Evolutionary conservation across 1,140 invertebrate species (phyloP), one percentile per base, ranked within the genome.

Genomic region (Zophobas morio): DNA sequence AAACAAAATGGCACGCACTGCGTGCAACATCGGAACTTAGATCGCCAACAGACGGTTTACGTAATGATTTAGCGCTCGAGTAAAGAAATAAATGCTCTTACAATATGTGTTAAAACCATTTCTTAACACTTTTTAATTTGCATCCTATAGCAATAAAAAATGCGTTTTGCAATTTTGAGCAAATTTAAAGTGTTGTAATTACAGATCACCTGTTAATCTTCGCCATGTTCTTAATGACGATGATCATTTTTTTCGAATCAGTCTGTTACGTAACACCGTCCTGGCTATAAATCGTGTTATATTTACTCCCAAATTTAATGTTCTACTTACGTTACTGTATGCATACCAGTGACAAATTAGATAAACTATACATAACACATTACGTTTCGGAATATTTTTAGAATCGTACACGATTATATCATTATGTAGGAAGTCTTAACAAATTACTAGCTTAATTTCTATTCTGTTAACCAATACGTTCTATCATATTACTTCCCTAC

Each of bases 361-460:
- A 36, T 66, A 66, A 42, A 66, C n/a, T 51, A 20, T 6, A 20
- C 39, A 66, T 42, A 66, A 20, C 42, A 66, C 39, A 42, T 42
- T 8, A 63, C 57, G 36, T 63, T 20, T 36, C 4, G 57, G 2
- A 8, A 33, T n/a, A 66, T 66, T 66, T 66, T 66, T 39, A 40
- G 42, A 66, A 66, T 63, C 36, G 39, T 42, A 32, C 20, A 42
- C 60, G 60, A 66, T 42, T 66, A 66, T 42, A 42, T 42, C 60
- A 66, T 42, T 36, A 39, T 57, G 35, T 32, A 66, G 60, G 60
- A 66, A 66, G 60, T 66, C 60, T 66, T 66, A 66, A 42, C 60
- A 42, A 66, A 66, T 66, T 66, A 42, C 60, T 20, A n/a, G 40
- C 60, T 60, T 60, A 60, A 60, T 60, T 60, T 60, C 56, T 60